A percentile compares a stretch with the other conserved stretches of the same genome.
Evolutionary conservation across 1,140 invertebrate species (phyloP).

Genomic region (Ostrea denselamellosa): DNA sequence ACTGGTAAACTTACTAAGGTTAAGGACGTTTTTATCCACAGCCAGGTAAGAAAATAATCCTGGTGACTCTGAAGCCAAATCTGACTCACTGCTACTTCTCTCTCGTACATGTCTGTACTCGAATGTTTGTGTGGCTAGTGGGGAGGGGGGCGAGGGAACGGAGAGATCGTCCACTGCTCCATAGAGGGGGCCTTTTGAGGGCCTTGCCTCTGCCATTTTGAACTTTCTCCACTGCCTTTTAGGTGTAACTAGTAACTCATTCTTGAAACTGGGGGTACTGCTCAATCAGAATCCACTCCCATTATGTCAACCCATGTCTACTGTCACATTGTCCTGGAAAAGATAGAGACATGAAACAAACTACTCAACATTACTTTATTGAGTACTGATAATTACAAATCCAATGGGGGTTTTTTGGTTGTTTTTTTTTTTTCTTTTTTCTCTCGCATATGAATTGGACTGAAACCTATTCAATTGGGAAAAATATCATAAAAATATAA

Average conservation of each 20-base stretch:
- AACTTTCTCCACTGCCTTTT: neutral
- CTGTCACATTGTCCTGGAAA: neutral
- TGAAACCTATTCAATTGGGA: too few relatives aligned
- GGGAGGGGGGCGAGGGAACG: conserved; percentile 59
- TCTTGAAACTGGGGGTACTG: neutral
- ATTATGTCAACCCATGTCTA: neutral
- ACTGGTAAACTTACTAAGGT: conserved; percentile 52
- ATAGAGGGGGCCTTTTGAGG: conserved; percentile 55
- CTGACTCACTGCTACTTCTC: conserved; percentile 72
- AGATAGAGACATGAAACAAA: neutral
- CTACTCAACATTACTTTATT: neutral
- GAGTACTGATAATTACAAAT: neutral
- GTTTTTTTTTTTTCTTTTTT: too few relatives aligned
- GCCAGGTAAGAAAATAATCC: conserved; percentile 65
- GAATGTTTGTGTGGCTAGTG: conserved; percentile 46
- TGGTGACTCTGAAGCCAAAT: conserved; percentile 61
- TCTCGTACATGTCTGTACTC: conserved; percentile 59
- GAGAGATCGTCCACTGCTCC: conserved; percentile 71
- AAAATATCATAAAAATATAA: too few relatives aligned
- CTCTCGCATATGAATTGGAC: too few relatives aligned
- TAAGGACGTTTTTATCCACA: conserved; percentile 57
- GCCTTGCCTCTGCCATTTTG: conserved; percentile 60
- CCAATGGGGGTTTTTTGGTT: too few relatives aligned
- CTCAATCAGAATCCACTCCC: neutral
- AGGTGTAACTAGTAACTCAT: neutral